Base-by-base conservation (phyloP, 2,888 invertebrate species). In the Dioctria rufipes region DNA sequence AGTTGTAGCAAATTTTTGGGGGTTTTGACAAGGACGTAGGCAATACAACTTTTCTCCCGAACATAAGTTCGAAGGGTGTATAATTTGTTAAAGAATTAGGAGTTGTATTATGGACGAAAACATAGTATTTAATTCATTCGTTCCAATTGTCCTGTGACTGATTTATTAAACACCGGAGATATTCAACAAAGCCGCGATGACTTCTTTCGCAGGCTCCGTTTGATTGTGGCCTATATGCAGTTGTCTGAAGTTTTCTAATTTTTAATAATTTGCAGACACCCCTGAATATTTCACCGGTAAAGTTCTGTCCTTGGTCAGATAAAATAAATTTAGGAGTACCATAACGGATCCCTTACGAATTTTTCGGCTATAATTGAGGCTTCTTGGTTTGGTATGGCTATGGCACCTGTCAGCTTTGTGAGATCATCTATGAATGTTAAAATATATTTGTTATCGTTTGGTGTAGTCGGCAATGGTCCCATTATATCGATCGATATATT, bases 391-490 rank as follows among this genome's bases (percentile, higher is more conserved):
- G 13, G 13, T 2, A 78, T 39, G 0, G 78, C 25, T n/a, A 78
- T 8, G 0, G n/a, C n/a, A 51, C 39, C n/a, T 9, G 51, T 11
- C 2, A 65, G 37, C 40, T 78, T 78, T 9, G 78, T 49, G 0
- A 65, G 37, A n/a, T 78, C 78, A 51, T 65, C 78, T 37, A 63
- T 37, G 11, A 78, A 51, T 1, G 65, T 51, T 8, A 78, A 39
- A 3, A 63, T 65, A 13, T 78, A 78, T 65, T 78, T 78, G 51
- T 78, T 78, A 0, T 40, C 78, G n/a, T 46, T 63, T 37, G 8
- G 5, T 3, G 58, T 58, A 6, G 13, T n/a, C 0, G 54, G 54
- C 3, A 71, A 58, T 5, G 71, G 71, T 39, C 71, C 71, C 2
- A 71, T 5, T 4, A 49, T 42, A 9, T 67, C 67, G 9, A 67